These are phyloP conservation scores for Mylabris sibirica DNA, from an alignment of 2,888 invertebrate genomes.

Conservation along the genomic window DNA sequence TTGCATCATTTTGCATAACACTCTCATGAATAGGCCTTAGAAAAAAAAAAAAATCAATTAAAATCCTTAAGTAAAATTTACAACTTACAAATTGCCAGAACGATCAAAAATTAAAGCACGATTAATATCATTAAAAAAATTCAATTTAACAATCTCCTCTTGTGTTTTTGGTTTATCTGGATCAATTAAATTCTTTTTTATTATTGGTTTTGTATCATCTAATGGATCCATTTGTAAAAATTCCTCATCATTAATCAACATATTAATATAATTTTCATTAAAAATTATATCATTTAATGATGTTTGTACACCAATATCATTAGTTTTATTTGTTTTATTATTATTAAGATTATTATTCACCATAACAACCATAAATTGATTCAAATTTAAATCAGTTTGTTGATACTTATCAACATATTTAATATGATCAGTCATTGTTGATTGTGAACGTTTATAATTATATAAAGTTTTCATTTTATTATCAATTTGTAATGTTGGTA, in stretches of 20 bases:
- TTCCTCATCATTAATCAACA: constrained; percentile 11
- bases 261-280: constrained; percentile 14
- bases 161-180: constrained; percentile 21
- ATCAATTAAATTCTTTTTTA: constrained; percentile 17
- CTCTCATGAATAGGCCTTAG: constrained; percentile 50
- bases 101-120: constrained; percentile 44
- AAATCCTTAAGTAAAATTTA: too few species aligned
- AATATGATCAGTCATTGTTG: neutral
- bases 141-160: constrained; percentile 33
- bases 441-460: neutral
- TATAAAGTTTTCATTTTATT: neutral
- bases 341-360: neutral
- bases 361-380: too few species aligned
- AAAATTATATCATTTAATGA: constrained; percentile 11
- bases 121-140: constrained; percentile 49
- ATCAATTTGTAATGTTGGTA: neutral
- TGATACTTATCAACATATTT: neutral
- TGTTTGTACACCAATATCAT: constrained; percentile 7
- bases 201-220: neutral
- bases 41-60: constrained; percentile 15
- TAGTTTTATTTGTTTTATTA: neutral
- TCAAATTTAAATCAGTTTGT: neutral
- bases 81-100: constrained; percentile 53
- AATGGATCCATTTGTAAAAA: neutral
- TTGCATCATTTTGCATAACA: constrained; percentile 42